These are phyloP conservation scores for Heterodera carotae DNA, from an alignment of 1,140 invertebrate species.

Conservation along the genomic window DNA sequence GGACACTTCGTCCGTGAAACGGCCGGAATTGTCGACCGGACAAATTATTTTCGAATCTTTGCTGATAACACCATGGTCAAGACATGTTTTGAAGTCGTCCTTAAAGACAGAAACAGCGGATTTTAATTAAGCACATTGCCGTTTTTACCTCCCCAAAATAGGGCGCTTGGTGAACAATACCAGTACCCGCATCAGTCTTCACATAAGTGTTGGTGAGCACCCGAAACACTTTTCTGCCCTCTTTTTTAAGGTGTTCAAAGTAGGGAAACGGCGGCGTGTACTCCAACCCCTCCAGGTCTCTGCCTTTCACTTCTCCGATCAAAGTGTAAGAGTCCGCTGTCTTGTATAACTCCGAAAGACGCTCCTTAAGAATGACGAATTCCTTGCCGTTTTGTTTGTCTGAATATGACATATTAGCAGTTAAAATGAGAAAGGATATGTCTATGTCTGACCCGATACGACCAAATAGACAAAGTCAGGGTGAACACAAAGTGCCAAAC, in stretches of 20 bases:
- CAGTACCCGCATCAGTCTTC: conserved; percentile 92
- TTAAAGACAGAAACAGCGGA: conserved; percentile 40
- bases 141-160: conserved; percentile 86
- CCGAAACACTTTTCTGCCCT: conserved; percentile 75
- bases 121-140: conserved; percentile 2
- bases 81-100: conserved; percentile 84
- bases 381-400: conserved; percentile 72
- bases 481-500: conserved; percentile 87
- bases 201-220: conserved; percentile 89
- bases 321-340: conserved; percentile 68
- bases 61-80: conserved; percentile 79
- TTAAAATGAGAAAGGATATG: not conserved
- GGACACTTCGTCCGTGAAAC: conserved; percentile 80
- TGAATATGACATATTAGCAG: conserved; percentile 17
- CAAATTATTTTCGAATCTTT: conserved; percentile 76
- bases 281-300: conserved; percentile 77
- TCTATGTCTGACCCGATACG: conserved; percentile 68
- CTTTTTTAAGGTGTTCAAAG: conserved; percentile 71
- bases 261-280: conserved; percentile 92
- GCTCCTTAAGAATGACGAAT: conserved; percentile 85
- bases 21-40: conserved; percentile 87
- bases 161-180: conserved; percentile 97
- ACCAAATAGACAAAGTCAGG: conserved; percentile 83
- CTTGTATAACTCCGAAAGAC: conserved; percentile 81
- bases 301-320: conserved; percentile 74